Conservation (phyloP, 2,113 vertebrate species). For the Anoura caudifer region DNA sequence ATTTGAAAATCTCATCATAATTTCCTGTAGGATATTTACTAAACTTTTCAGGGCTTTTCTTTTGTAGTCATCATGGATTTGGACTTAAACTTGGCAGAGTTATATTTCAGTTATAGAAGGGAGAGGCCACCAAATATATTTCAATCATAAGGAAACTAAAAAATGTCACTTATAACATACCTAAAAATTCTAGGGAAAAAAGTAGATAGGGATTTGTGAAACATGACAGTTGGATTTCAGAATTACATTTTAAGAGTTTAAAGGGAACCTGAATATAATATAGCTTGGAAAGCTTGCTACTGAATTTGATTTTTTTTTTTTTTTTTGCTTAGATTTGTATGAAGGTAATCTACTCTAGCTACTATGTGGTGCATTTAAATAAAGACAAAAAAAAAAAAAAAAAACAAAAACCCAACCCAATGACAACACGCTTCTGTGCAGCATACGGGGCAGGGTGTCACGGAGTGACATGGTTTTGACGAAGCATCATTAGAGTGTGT, state of each 20-base stretch:
- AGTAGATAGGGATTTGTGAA: slow-evolving; percentile 37
- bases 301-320: not conserved
- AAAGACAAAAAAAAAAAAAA: not conserved
- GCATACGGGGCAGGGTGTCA: not conserved
- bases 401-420: too few relatives aligned
- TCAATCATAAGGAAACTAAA: slow-evolving; percentile 28
- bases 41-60: not conserved
- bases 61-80: not conserved
- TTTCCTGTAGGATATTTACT: not conserved
- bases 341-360: not conserved
- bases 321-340: not conserved
- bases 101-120: not conserved
- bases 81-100: not conserved
- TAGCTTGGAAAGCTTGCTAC: not conserved
- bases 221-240: not conserved
- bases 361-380: not conserved
- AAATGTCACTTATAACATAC: slow-evolving; percentile 22
- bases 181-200: not conserved
- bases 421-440: not conserved
- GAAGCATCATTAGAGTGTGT: not conserved
- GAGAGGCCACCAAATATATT: not conserved
- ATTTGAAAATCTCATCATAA: slow-evolving; percentile 1
- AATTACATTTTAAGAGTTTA: slow-evolving; percentile 46
- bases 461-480: not conserved
- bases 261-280: slow-evolving; percentile 33